phyloP scores from a whole-genome alignment of 2,797 vertebrate species.

The Momotus momota region DNA sequence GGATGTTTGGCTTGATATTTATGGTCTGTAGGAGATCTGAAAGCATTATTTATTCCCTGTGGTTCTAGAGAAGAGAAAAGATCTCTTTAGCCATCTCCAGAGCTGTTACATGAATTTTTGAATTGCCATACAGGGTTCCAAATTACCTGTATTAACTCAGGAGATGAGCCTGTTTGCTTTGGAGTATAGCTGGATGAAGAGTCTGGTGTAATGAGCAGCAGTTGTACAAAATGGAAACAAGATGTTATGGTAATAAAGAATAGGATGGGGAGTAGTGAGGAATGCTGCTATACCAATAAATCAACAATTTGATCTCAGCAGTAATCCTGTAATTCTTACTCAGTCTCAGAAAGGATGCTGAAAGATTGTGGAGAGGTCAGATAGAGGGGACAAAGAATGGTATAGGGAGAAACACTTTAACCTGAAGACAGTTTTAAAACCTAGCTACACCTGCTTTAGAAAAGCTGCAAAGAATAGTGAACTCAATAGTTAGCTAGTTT shows the following conservation, averaged over 20 bases:
- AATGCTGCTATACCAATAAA: background rate
- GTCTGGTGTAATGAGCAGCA: background rate
- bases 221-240: conserved; percentile 27
- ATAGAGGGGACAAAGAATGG: background rate
- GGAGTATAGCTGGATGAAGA: background rate
- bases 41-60: background rate
- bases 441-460: background rate
- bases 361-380: background rate
- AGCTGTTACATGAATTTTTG: background rate
- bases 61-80: background rate
- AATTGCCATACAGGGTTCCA: background rate
- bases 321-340: background rate
- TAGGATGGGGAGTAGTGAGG: background rate
- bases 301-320: background rate
- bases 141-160: background rate
- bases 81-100: background rate
- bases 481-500: background rate
- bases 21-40: background rate
- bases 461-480: background rate
- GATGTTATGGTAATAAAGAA: background rate
- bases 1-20: background rate
- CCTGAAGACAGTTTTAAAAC: background rate
- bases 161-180: background rate
- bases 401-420: background rate
- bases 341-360: background rate